Base-by-base conservation (phyloP, 2,888 invertebrate genomes). In the Conops quadrifasciatus region DNA sequence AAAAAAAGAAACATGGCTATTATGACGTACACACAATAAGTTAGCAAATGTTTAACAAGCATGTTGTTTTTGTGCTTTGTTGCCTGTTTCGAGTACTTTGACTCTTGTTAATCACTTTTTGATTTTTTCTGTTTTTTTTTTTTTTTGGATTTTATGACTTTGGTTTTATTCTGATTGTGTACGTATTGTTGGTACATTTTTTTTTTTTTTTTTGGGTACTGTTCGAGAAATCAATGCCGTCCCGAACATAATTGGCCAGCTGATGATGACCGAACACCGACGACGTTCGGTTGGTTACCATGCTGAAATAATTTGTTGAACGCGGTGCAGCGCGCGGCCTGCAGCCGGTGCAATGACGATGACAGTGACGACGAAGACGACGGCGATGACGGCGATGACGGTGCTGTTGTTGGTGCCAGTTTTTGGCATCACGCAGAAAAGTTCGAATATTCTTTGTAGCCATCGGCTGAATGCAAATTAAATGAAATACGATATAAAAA, bases 11-110 rank as follows among this genome's bases (percentile, higher is more conserved):
- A 63, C 63, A 63, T 47, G 63, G 47, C 45, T 63, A 47, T 63
- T 63, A 63, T 63, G 63, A 63, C 47, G n/a, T n/a, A n/a, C n/a
- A n/a, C n/a, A n/a, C n/a, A n/a, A 63, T 47, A 47, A 24, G 36
- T 47, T 26, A 21, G 47, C 15, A 63, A 63, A 63, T 47, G 62
- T 43, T 43, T 19, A 43, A 60, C 36, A 43, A 62, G 62, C 16
- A 21, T 58, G 28, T 36, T 49, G 49, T 49, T 1, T 2, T 49
- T 49, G 45, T 45, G 45, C 15, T 1, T 45, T 45, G 49, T 49
- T 49, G 5, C 4, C 19, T 49, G 16, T 16, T 49, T 49, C 26
- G 28, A 26, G 36, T 36, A 36, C 36, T 36, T 36, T 36, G 15
- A 26, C 53, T 53, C 11, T 58, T 28, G 13, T 19, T 16, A 19